A percentile compares a stretch with the other conserved stretches of the same genome.
Conservation (phyloP, 2,797 vertebrate genomes). For the Pantherophis alleghaniensis region DNA sequence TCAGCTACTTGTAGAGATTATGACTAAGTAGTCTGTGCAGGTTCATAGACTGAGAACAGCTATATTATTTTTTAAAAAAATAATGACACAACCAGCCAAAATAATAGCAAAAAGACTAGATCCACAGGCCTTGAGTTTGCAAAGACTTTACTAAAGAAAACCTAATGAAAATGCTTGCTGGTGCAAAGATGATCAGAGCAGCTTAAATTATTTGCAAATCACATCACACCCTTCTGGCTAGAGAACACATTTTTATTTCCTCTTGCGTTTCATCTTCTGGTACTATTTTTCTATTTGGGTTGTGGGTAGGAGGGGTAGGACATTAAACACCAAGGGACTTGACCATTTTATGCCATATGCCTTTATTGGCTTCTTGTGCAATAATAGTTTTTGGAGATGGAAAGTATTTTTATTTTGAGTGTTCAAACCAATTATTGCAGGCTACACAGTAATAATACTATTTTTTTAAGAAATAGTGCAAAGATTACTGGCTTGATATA, state of each 20-base stretch:
- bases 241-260: slow-evolving; percentile 76
- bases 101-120: slow-evolving; percentile 52
- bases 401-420: slow-evolving; percentile 71
- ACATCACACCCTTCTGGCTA: slow-evolving; percentile 63
- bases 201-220: slow-evolving; percentile 59
- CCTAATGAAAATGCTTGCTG: slow-evolving; percentile 43
- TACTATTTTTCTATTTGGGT: slow-evolving; percentile 87
- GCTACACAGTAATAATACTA: slow-evolving; percentile 67
- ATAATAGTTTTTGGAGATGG: slow-evolving; percentile 74
- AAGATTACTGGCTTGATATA: slow-evolving; percentile 71
- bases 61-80: slow-evolving; percentile 57
- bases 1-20: slow-evolving; percentile 69
- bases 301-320: slow-evolving; percentile 62
- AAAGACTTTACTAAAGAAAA: slow-evolving; percentile 56
- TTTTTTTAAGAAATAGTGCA: slow-evolving; percentile 51
- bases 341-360: slow-evolving; percentile 85
- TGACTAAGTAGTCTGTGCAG: slow-evolving; percentile 79
- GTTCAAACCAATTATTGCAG: slow-evolving; percentile 78
- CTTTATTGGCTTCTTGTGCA: slow-evolving; percentile 92
- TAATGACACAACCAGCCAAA: slow-evolving; percentile 61
- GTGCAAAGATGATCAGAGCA: slow-evolving; percentile 52
- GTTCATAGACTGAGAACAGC: slow-evolving; percentile 79
- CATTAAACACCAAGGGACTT: slow-evolving; percentile 72
- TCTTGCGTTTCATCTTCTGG: slow-evolving; percentile 82
- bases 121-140: slow-evolving; percentile 45